Base-by-base conservation (phyloP, 2,113 vertebrate genomes). In the Scomber japonicus region DNA sequence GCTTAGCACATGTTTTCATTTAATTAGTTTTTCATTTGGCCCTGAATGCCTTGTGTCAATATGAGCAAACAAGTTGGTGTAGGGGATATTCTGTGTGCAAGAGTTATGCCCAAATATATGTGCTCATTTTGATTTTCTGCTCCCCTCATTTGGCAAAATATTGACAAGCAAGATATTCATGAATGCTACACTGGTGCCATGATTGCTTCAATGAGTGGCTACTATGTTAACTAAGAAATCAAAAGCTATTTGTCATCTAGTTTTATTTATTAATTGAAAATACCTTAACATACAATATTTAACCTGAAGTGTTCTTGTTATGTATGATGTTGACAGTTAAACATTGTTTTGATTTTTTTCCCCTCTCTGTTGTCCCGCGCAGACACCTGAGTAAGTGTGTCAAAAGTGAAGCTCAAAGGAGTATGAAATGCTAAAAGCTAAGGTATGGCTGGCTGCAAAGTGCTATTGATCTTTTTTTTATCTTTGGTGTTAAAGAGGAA, bases 1-100 rank as follows among this genome's bases (percentile, higher is more conserved):
- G 90, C 91, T 93, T 92, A 91, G 83, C 85, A 82, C 81, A 67
- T 95, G 93, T 95, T 95, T 95, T 95, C 90, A 88, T 95, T 96
- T 94, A 88, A 95, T 96, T 94, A 94, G 78, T 93, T 94, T 95
- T 93, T 94, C 90, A 94, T 95, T 94, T 89, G 78, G 75, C 71
- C 77, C 80, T 72, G 75, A 87, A 91, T 89, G 88, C 76, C 78
- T 83, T 78, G 69, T 88, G 86, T 94, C 89, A 93, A 88, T 86
- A 85, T 13, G 48, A 66, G 78, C 79, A 88, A 91, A 91, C 82
- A 90, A 80, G 72, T 81, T 48, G 24, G 69, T 73, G 73, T 40
- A 62, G 60, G 75, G 55, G 63, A 78, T 84, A 87, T 83, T 83
- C 60, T 73, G 60, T 71, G 59, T 50, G 73, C 30, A 50, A 46